Conservation (phyloP, 1,140 invertebrate genomes). For the Heliconius hermathena region DNA sequence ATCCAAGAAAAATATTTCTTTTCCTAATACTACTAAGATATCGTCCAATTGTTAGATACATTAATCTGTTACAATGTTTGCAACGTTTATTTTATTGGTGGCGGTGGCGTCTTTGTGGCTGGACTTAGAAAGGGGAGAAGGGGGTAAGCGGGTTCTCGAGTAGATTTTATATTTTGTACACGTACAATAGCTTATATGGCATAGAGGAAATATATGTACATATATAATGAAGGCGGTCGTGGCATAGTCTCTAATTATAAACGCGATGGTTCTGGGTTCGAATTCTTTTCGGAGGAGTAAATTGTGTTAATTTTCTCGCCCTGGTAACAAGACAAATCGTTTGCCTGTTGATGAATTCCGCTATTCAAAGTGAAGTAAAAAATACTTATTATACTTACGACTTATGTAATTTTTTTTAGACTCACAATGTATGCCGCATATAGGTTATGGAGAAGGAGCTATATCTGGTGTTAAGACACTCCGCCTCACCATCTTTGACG, state of each 20-base stretch:
- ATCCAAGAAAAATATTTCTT: not conserved
- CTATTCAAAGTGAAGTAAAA: too few species aligned
- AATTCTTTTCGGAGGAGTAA: not conserved
- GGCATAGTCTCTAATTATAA: not conserved
- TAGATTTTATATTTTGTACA: not conserved
- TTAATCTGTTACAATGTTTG: conserved; percentile 9
- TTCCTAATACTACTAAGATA: not conserved
- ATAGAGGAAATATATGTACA: not conserved
- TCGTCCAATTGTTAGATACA: not conserved
- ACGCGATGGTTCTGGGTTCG: not conserved
- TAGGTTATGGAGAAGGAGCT: too few species aligned
- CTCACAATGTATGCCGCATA: too few species aligned
- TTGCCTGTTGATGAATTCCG: too few species aligned
- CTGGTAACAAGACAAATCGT: too few species aligned
- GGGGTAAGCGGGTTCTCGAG: not conserved
- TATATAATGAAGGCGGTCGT: not conserved
- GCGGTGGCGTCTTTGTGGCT: not conserved
- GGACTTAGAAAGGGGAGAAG: not conserved
- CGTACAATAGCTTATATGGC: not conserved
- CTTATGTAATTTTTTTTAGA: too few species aligned
- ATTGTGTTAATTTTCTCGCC: too few species aligned
- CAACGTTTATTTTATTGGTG: conserved; percentile 8
- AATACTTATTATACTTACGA: too few species aligned
- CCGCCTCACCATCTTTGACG: too few species aligned
- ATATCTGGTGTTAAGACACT: too few species aligned